Evolutionary conservation across 2,797 vertebrate species (phyloP).

Genomic region (Zalophus californianus): DNA sequence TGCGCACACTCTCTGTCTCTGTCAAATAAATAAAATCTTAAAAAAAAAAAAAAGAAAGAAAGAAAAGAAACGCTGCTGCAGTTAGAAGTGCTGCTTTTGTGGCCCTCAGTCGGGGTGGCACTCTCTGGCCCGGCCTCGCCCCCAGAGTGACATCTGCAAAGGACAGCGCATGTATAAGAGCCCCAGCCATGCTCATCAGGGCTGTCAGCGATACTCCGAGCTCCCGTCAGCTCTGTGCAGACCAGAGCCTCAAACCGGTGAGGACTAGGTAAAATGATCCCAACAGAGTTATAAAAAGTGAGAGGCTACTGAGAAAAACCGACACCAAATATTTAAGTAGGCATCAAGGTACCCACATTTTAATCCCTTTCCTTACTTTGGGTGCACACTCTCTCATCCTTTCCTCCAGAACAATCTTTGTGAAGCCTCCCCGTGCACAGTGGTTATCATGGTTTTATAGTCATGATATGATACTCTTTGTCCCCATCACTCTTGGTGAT

Average conservation of each 20-base stretch:
- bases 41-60: not conserved
- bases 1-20: not conserved
- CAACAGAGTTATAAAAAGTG: no score
- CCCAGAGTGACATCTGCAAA: not conserved
- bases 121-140: not conserved
- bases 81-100: not conserved
- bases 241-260: not conserved
- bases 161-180: not conserved
- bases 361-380: not conserved
- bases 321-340: not conserved
- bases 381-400: not conserved
- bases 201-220: not conserved
- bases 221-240: not conserved
- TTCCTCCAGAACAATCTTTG: not conserved
- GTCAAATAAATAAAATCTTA: not conserved
- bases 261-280: not conserved
- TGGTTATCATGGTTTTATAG: fast-evolving
- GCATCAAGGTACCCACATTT: fast-evolving
- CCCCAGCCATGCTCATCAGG: not conserved
- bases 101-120: not conserved
- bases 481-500: not conserved
- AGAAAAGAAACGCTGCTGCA: not conserved
- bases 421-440: not conserved
- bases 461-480: not conserved
- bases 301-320: not conserved